phyloP scores from a whole-genome alignment of 2,113 vertebrate species.

The Chlorocebus sabaeus region DNA sequence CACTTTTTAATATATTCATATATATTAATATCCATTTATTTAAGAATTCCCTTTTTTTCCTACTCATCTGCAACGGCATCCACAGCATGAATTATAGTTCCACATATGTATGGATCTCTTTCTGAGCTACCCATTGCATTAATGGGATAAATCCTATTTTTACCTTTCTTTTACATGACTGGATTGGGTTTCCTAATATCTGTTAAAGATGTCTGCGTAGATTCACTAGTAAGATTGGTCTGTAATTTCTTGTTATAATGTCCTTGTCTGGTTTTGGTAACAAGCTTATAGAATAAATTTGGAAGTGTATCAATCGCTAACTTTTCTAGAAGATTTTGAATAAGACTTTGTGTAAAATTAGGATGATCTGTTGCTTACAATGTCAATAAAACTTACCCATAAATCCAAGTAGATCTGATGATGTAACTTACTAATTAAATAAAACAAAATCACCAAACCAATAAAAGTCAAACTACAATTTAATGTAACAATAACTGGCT shows the following conservation, averaged over 20 bases:
- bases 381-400: not conserved
- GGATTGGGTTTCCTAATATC: not conserved
- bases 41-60: not conserved
- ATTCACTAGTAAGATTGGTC: not conserved
- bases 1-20: not conserved
- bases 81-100: not conserved
- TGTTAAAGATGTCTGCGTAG: not conserved
- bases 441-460: constrained; percentile 39
- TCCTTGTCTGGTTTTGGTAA: not conserved
- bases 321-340: not conserved
- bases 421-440: constrained; percentile 50
- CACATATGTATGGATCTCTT: not conserved
- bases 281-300: not conserved
- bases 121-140: not conserved
- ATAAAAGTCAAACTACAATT: constrained; percentile 30
- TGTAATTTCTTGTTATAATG: not conserved
- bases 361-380: not conserved
- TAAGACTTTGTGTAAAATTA: not conserved
- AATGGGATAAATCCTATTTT: not conserved
- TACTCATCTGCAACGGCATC: not conserved
- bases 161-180: not conserved
- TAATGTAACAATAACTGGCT: constrained; percentile 17
- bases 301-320: not conserved
- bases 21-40: not conserved
- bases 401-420: not conserved